Percentiles rank a stretch among this genome's conserved stretches.
Evolutionary conservation across 2,888 invertebrate genomes (phyloP).

Genomic region (Plagiodera versicolora): DNA sequence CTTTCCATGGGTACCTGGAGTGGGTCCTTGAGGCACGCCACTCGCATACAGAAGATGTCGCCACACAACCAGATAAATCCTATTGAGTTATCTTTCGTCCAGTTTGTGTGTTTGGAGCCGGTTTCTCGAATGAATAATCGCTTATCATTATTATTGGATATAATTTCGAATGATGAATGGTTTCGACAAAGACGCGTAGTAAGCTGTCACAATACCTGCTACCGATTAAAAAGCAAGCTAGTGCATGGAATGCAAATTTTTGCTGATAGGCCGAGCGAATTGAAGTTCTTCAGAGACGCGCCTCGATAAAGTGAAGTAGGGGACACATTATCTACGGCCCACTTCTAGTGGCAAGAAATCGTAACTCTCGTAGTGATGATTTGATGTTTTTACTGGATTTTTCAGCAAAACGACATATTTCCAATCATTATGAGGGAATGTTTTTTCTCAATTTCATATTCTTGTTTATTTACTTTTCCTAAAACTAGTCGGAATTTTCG

Average conservation of each 20-base stretch:
- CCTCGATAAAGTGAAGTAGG: too few relatives aligned
- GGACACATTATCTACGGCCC: too few relatives aligned
- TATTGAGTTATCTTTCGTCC: background rate
- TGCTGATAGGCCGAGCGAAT: too few relatives aligned
- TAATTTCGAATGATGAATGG: background rate
- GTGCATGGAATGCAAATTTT: background rate
- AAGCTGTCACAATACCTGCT: slow-evolving; percentile 1
- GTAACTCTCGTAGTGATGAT: too few relatives aligned
- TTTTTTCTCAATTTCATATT: too few relatives aligned
- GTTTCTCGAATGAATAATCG: background rate
- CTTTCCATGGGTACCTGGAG: background rate
- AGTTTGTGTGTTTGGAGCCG: background rate
- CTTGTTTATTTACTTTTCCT: too few relatives aligned
- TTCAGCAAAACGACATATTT: too few relatives aligned
- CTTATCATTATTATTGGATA: background rate
- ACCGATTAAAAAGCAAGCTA: background rate
- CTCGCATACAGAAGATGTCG: background rate
- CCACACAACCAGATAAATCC: background rate
- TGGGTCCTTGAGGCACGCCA: background rate
- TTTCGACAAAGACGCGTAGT: background rate
- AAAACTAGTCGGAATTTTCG: too few relatives aligned
- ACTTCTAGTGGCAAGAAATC: too few relatives aligned
- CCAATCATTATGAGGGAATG: too few relatives aligned
- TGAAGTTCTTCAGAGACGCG: too few relatives aligned
- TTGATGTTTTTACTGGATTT: too few relatives aligned